Evolutionary conservation across 2,797 vertebrate genomes (phyloP).

Genomic region (Corythornis leucogaster): DNA sequence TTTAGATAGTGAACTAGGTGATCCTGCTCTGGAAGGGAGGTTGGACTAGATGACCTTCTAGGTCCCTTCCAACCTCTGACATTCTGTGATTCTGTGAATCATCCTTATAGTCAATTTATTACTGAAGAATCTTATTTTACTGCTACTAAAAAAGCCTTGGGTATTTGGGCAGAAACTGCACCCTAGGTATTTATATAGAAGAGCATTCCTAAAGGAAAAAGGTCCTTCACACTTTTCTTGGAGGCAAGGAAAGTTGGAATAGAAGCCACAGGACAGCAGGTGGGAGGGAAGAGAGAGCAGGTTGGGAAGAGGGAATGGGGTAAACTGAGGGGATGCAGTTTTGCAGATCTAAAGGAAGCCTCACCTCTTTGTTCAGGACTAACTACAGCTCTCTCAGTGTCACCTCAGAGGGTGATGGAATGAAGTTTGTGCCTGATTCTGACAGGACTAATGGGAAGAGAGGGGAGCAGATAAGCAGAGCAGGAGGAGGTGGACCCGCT

Average conservation of each 20-base stretch:
- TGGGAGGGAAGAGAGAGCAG: background rate
- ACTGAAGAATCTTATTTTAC: background rate
- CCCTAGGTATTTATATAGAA: background rate
- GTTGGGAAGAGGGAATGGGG: background rate
- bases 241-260: background rate
- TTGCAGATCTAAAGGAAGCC: background rate
- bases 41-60: too few species aligned
- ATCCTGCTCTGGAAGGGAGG: too few species aligned
- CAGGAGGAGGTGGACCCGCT: slow-evolving; percentile 43
- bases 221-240: background rate
- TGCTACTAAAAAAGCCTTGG: background rate
- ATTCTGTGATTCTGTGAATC: background rate
- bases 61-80: too few species aligned
- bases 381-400: background rate
- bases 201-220: background rate
- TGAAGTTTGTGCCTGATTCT: slow-evolving; percentile 35
- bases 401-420: background rate
- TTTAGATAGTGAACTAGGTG: background rate
- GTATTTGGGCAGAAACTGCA: background rate
- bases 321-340: background rate
- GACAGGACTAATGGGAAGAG: slow-evolving; percentile 49
- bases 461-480: background rate
- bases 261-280: background rate
- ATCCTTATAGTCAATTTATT: background rate
- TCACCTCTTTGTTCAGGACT: background rate